Conservation (phyloP, 2,113 vertebrate genomes). For the Heterocephalus glaber region DNA sequence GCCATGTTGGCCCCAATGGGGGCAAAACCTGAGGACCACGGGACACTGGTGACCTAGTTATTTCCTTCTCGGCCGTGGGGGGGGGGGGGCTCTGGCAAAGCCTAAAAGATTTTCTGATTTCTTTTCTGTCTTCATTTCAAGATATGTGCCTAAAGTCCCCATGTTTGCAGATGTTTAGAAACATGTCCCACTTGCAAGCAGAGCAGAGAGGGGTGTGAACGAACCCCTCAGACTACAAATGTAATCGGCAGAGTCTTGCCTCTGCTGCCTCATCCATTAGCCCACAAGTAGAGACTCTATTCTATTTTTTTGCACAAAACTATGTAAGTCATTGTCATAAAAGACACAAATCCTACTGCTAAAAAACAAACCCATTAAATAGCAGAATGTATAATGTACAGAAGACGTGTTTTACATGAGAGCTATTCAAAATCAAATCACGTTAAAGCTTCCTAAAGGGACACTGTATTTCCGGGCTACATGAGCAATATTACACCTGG, state of each 20-base stretch:
- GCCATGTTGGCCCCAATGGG: rapidly evolving
- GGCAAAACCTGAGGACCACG: rapidly evolving
- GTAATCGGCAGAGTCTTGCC: neutral
- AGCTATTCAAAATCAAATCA: neutral
- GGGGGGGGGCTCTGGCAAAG: neutral
- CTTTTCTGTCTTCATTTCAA: slow-evolving; percentile 15
- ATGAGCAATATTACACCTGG: neutral
- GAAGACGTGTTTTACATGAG: neutral
- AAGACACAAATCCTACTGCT: neutral
- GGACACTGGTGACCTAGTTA: too few relatives aligned
- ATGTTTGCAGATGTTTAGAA: neutral
- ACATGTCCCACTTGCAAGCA: neutral
- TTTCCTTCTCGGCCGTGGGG: neutral
- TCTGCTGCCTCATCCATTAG: neutral
- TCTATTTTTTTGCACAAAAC: neutral
- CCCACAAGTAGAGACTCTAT: neutral
- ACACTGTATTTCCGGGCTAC: neutral
- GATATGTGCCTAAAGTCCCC: neutral
- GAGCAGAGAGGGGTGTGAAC: neutral
- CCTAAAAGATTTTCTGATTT: neutral
- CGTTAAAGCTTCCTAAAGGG: neutral
- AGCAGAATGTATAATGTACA: neutral
- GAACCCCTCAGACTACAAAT: neutral
- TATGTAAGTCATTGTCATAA: neutral
- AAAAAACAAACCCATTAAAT: neutral